Evolutionary conservation across 1,140 invertebrate species (phyloP).

Genomic region (Spodoptera litura): DNA sequence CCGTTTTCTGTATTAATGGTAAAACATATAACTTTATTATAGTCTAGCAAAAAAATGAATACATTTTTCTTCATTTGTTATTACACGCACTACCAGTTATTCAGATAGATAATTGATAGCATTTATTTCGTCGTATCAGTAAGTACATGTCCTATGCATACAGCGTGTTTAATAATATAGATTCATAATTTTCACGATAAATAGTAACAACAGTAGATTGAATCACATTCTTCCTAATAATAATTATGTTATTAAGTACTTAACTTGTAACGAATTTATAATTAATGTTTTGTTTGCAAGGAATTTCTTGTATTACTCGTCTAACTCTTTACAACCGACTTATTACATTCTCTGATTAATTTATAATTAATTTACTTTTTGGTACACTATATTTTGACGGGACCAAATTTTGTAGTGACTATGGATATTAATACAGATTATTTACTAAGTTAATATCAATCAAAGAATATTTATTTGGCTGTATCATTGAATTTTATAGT

Average conservation of each 20-base stretch:
- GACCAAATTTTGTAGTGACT: constrained; percentile 24
- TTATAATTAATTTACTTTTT: not conserved
- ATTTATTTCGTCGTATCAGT: too few species aligned
- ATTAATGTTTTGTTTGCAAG: constrained; percentile 21
- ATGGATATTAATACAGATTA: not conserved
- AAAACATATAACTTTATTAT: too few species aligned
- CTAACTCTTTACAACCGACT: not conserved
- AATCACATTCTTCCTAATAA: too few species aligned
- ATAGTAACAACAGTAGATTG: too few species aligned
- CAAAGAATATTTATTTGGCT: constrained; percentile 11
- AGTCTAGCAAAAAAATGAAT: too few species aligned
- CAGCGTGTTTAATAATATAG: too few species aligned
- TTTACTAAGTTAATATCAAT: not conserved
- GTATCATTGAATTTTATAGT: not conserved
- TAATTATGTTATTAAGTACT: constrained; percentile 20
- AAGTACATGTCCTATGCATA: too few species aligned
- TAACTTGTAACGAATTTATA: constrained; percentile 33
- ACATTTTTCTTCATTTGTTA: too few species aligned
- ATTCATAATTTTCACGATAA: too few species aligned
- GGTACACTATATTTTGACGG: constrained; percentile 28
- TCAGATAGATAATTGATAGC: too few species aligned
- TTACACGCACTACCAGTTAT: too few species aligned
- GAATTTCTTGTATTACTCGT: not conserved
- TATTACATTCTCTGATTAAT: not conserved
- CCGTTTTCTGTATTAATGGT: too few species aligned